Evolutionary conservation across 2,888 invertebrate genomes (phyloP), one percentile per base, ranked within the genome.

Genomic region (Lochmaea capreae): DNA sequence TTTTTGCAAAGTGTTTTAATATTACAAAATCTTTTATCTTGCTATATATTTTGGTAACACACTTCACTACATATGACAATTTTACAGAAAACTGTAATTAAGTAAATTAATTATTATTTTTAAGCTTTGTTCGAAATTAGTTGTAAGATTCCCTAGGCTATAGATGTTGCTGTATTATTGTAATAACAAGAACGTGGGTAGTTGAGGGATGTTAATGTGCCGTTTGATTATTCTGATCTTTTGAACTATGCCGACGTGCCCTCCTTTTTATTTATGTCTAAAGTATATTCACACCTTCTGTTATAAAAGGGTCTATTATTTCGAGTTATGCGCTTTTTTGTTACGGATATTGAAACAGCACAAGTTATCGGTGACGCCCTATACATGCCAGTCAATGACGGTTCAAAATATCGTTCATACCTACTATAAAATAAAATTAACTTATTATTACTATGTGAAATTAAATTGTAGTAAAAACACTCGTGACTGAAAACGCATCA

Each of bases 201-300:
- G 77, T 73, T 68, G 71, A 79, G 78, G 79, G 79, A 76, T 78
- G 78, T 58, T 76, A 79, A 79, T 79, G 73, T 72, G 67, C 73
- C 62, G 73, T 73, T 78, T 79, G 77, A 78, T 79, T 77, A 79
- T 79, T 79, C 77, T 73, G 72, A 72, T 65, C 77, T 78, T 63
- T 79, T 78, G 76, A 76, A 74, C 65, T 67, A 67, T 71, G 68
- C 79, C 79, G 79, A 73, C 74, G 68, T 72, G 71, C 76, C 79
- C 76, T 76, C 69, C 58, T 79, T 79, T 79, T 79, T 78, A 78
- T 78, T 77, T 78, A 77, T 77, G 66, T 73, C 71, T 67, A 67
- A 72, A 73, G 33, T 71, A 67, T 67, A 73, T 75, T 77, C 76
- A 74, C 78, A 75, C 77, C 79, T 77, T 71, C 77, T 70, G 71